Evolutionary conservation across 2,888 invertebrate species (phyloP), one percentile per base, ranked within the genome.

Genomic region (Lepidocyrtoides sp.): DNA sequence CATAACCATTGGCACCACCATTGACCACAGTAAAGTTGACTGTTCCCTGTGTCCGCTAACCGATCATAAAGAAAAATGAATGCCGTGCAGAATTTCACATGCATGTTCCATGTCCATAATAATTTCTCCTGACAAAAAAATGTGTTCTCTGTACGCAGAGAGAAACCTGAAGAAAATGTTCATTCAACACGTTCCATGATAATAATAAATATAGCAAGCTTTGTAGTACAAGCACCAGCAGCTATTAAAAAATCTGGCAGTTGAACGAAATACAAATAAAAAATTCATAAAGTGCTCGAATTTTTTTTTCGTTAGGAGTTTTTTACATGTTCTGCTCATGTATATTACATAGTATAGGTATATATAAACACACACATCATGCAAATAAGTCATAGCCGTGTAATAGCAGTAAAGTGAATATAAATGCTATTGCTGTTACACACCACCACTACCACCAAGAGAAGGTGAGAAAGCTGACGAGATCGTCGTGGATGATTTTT

Each of bases 391-490:
- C 36, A 36, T 36, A 36, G 36, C 7, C 7, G n/a, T n/a, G n/a
- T n/a, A n/a, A n/a, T n/a, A n/a, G n/a, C 1, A 72, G 72, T 72
- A 41, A 72, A 41, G 72, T 83, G 48, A 41, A 60, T 44, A 29
- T 26, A 2, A 66, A 66, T 10, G n/a, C 8, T 54, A 60, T 23
- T 20, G 17, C 8, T 20, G 32, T 23, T 44, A 44, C 23, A n/a
- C n/a, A n/a, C n/a, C n/a, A n/a, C n/a, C n/a, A n/a, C n/a, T n/a
- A n/a, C n/a, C n/a, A 44, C 10, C 63, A 69, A 69, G 72, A 44
- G 41, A 83, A 85, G 85, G 85, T 85, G 85, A 85, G 85, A 85
- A 85, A 85, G 85, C 85, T 85, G 81, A 82, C 60, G 60, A 82
- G 57, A 82, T 82, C 36, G 79, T 54, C n/a, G 57, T 20, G 48